Base-by-base conservation (phyloP, 2,888 invertebrate species). In the Cyclophora albipunctata region DNA sequence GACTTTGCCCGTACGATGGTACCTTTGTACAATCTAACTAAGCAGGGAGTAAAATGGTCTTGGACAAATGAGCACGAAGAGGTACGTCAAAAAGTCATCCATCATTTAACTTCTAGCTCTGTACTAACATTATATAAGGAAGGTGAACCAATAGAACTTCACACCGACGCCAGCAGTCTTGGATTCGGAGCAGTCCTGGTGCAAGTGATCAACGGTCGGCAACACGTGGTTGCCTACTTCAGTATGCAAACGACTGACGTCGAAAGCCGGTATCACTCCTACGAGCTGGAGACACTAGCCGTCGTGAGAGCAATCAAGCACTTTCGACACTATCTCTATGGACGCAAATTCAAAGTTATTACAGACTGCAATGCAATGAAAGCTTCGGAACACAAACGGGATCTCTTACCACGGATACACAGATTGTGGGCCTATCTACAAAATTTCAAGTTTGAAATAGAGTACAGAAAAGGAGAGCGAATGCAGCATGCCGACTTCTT, bases 291-390 rank as follows among this genome's bases (percentile, higher is more conserved):
- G 47, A 64, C 64, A 7, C 45, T 65, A 2, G 66, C 67, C 0
- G 60, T 63, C 0, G 61, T 67, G 0, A 58, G 55, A 2, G 50
- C 62, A 1, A 34, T 66, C 0, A 58, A 65, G 34, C 57, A 64
- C 40, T 64, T 66, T 33, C 43, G 60, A 2, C 60, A 58, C 3
- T 65, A 59, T 43, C 46, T 65, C 2, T 40, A 62, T 4, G 65
- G 62, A 0, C 40, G 51, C 0, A 48, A 50, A 4, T 65, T 66
- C 40, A 49, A 7, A 3, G 51, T 63, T 0, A 49, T 66, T 0
- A 64, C 66, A 0, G 64, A 66, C 44, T 64, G 64, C 41, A 59
- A 60, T 34, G 50, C 66, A 1, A 5, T 66, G 0, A 63, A 63
- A 47, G 34, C 58, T 0, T 45, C 50, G 4, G 4, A 7, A 41